Evolutionary conservation across 2,113 vertebrate genomes (phyloP).

Genomic region (Crotalus helleri): DNA sequence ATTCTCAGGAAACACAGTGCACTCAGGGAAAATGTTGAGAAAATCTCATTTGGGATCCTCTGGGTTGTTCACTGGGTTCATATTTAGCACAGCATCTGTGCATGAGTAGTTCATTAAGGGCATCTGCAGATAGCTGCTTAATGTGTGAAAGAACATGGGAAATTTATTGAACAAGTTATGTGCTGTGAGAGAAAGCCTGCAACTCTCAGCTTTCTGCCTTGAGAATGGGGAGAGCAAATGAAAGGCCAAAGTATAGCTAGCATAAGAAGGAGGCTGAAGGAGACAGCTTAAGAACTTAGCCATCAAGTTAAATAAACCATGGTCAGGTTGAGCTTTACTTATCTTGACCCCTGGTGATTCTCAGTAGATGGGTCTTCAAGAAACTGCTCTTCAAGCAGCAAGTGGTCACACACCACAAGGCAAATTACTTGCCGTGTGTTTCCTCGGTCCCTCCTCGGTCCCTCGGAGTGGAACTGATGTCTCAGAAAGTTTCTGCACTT

Average conservation of each 20-base stretch:
- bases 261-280: background rate
- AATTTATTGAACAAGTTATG: background rate
- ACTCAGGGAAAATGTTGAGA: background rate
- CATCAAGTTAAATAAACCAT: background rate
- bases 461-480: background rate
- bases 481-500: background rate
- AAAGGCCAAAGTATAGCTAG: background rate
- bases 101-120: background rate
- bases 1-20: background rate
- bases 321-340: background rate
- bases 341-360: background rate
- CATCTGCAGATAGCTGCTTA: background rate
- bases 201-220: background rate
- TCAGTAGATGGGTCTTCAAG: background rate
- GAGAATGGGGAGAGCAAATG: background rate
- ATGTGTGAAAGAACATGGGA: background rate
- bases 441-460: background rate
- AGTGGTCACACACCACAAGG: background rate
- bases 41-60: background rate
- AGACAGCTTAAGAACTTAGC: background rate
- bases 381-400: background rate
- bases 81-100: background rate
- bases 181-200: background rate
- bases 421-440: background rate
- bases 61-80: background rate